phyloP scores from a whole-genome alignment of 2,888 invertebrate genomes.

The Latrodectus hesperus region DNA sequence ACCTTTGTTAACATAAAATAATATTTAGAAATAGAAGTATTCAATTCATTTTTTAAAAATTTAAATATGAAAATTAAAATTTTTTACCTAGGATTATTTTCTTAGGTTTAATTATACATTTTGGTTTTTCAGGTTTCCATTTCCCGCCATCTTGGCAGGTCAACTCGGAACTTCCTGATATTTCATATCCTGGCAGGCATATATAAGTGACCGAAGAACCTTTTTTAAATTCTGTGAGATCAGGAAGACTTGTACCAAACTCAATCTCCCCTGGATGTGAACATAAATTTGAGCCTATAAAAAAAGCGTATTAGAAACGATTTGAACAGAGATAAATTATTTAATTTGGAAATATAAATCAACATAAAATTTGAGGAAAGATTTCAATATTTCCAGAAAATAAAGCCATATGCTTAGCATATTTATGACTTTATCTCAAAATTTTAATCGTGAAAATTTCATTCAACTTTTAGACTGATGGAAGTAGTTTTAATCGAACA shows the following conservation, averaged over 20 bases:
- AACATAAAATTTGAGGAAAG: too few species aligned
- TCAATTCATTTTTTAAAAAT: neutral
- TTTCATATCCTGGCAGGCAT: conserved; percentile 27
- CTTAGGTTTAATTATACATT: conserved; percentile 1
- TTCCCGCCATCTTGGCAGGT: conserved; percentile 25
- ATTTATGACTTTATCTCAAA: too few species aligned
- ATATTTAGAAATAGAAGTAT: too few species aligned
- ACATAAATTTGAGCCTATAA: conserved; percentile 29
- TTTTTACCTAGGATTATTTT: neutral
- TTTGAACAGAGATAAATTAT: too few species aligned
- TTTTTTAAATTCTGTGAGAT: neutral
- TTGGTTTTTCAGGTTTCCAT: conserved; percentile 44
- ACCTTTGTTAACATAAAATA: too few species aligned
- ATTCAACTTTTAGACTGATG: too few species aligned
- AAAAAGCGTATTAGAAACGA: too few species aligned
- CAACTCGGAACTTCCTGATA: conserved; percentile 6
- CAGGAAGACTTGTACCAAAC: neutral
- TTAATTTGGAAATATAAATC: too few species aligned
- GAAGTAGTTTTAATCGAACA: too few species aligned
- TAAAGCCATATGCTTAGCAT: too few species aligned
- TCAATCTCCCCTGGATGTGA: conserved; percentile 33
- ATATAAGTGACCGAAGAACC: conserved; percentile 29
- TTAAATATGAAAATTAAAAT: neutral
- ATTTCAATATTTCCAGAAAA: too few species aligned
- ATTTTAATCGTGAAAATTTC: too few species aligned